These are phyloP conservation scores for Meteorus colon DNA, from an alignment of 2,888 invertebrate genomes.

Conservation along the genomic window DNA sequence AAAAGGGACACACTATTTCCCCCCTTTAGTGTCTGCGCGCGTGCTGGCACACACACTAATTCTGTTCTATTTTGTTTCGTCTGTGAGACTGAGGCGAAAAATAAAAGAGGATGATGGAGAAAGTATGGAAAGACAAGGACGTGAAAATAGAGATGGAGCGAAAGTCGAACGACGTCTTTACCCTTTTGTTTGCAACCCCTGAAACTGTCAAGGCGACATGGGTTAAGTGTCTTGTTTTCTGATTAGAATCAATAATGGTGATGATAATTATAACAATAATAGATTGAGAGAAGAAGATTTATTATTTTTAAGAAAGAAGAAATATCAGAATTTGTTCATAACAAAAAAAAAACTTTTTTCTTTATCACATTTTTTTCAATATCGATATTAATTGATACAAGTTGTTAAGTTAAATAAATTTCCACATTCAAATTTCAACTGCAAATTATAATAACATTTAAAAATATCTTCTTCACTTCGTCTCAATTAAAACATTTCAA, in stretches of 20 bases:
- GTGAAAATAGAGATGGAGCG: not conserved
- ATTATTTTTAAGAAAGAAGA: too few relatives aligned
- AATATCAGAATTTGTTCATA: too few relatives aligned
- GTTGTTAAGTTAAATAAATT: too few relatives aligned
- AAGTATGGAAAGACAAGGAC: not conserved
- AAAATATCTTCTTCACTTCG: too few relatives aligned
- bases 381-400: too few relatives aligned
- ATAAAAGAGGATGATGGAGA: not conserved
- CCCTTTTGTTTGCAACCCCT: slow-evolving; percentile 33
- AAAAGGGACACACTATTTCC: slow-evolving; percentile 22
- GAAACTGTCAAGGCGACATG: slow-evolving; percentile 8
- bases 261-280: too few relatives aligned
- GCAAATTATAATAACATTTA: too few relatives aligned
- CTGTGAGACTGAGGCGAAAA: not conserved
- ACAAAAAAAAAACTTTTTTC: too few relatives aligned
- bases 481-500: too few relatives aligned
- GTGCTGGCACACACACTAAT: not conserved
- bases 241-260: slow-evolving; percentile 33
- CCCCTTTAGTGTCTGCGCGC: not conserved
- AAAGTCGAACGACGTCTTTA: slow-evolving; percentile 33
- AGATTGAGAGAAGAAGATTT: too few relatives aligned
- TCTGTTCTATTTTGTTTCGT: not conserved
- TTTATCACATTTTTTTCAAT: too few relatives aligned
- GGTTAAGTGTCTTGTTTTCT: slow-evolving; percentile 36
- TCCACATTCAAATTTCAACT: too few relatives aligned